Evolutionary conservation across 2,888 invertebrate species (phyloP).

Genomic region (Phlogophora meticulosa): DNA sequence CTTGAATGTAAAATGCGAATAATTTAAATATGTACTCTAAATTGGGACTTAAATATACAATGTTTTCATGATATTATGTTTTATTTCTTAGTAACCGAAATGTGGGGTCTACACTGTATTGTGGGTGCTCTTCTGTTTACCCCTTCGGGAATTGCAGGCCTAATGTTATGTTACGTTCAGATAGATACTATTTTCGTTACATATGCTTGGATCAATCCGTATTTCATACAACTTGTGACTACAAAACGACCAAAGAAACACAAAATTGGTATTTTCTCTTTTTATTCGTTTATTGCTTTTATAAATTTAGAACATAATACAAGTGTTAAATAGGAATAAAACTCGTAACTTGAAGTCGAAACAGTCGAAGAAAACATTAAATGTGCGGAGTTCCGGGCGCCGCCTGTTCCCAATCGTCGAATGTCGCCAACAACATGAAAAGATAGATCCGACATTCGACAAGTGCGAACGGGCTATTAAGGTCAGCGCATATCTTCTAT

Average conservation of each 20-base stretch:
- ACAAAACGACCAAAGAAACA: constrained; percentile 18
- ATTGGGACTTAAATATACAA: constrained; percentile 81
- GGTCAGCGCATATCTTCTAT: constrained; percentile 8
- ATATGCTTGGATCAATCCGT: background rate
- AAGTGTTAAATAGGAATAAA: constrained; percentile 25
- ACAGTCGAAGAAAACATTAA: constrained; percentile 29
- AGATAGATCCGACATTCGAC: background rate
- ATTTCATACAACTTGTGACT: background rate
- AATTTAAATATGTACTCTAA: constrained; percentile 61
- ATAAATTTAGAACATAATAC: constrained; percentile 47
- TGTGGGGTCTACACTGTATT: too few species aligned
- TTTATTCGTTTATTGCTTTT: constrained; percentile 47
- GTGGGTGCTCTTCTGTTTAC: too few species aligned
- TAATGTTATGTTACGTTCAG: too few species aligned
- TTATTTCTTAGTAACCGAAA: background rate
- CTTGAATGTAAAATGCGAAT: constrained; percentile 53
- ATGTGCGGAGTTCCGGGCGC: constrained; percentile 2
- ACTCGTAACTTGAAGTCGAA: constrained; percentile 9
- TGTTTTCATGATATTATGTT: constrained; percentile 76
- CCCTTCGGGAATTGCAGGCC: too few species aligned
- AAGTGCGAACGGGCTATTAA: background rate
- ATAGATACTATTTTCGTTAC: background rate
- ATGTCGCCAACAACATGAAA: background rate
- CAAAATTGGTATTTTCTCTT: constrained; percentile 40
- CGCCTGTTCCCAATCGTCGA: background rate